Evolutionary conservation across 2,113 vertebrate genomes (phyloP).

Genomic region (Nansenia antarctica): DNA sequence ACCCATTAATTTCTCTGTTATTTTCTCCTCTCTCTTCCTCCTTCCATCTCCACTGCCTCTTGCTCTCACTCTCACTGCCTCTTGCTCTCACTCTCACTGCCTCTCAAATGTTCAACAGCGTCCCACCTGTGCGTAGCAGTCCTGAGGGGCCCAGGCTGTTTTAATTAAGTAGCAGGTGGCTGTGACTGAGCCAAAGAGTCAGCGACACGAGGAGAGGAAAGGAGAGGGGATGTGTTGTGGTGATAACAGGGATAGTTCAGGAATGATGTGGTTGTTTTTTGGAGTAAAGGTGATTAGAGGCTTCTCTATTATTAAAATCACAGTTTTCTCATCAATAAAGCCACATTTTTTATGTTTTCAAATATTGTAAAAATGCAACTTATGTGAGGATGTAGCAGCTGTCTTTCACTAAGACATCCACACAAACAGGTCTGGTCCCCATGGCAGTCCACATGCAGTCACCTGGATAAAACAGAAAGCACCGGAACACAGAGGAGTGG

Average conservation of each 20-base stretch:
- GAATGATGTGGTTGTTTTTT: no score
- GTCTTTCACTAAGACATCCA: neutral
- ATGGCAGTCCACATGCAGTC: slow-evolving; percentile 1
- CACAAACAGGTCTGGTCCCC: neutral
- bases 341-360: no score
- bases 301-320: no score
- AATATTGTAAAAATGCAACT: no score
- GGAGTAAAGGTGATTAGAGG: no score
- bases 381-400: no score
- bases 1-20: no score
- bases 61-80: neutral
- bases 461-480: slow-evolving; percentile 38
- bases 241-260: no score
- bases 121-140: slow-evolving; percentile 53
- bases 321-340: no score
- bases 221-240: neutral
- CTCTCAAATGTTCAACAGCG: slow-evolving; percentile 72
- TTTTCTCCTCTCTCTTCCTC: neutral
- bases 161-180: slow-evolving; percentile 23
- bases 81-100: slow-evolving; percentile 69
- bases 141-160: slow-evolving; percentile 30
- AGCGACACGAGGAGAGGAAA: slow-evolving; percentile 11
- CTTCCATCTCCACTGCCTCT: neutral
- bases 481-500: slow-evolving; percentile 37
- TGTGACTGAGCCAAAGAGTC: neutral